Evolutionary conservation across 2,888 invertebrate species (phyloP).

Genomic region (Chymomyza fuscimana): DNA sequence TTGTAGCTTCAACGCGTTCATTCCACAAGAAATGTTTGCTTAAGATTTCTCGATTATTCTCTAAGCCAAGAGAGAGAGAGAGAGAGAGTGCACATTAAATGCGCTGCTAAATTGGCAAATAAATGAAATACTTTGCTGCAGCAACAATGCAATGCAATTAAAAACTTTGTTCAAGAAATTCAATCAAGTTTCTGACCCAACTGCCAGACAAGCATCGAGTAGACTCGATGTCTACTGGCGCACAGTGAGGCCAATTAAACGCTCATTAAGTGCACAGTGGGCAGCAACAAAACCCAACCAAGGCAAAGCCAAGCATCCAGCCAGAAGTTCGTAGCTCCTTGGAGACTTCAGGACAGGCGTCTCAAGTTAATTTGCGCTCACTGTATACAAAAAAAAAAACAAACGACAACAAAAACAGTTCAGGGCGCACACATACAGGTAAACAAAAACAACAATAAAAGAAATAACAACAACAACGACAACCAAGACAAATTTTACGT

Average conservation of each 20-base stretch:
- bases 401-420: slow-evolving; percentile 22
- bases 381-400: neutral
- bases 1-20: too few species aligned
- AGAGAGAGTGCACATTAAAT: neutral
- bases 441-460: neutral
- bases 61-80: neutral
- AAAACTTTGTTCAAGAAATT: slow-evolving; percentile 61
- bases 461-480: too few species aligned
- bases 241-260: slow-evolving; percentile 67
- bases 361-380: slow-evolving; percentile 57
- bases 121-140: slow-evolving; percentile 2
- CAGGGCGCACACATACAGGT: neutral
- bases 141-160: slow-evolving; percentile 56
- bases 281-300: neutral
- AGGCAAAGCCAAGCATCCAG: too few species aligned
- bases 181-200: slow-evolving; percentile 49
- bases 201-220: slow-evolving; percentile 13
- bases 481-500: too few species aligned
- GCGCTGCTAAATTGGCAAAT: slow-evolving; percentile 4
- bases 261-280: slow-evolving; percentile 66
- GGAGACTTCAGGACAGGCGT: slow-evolving; percentile 27
- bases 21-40: too few species aligned
- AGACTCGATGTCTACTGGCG: neutral
- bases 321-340: neutral
- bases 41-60: neutral